These are phyloP conservation scores for Drosophila cognata DNA, from an alignment of 2,888 invertebrate genomes.

Conservation along the genomic window DNA sequence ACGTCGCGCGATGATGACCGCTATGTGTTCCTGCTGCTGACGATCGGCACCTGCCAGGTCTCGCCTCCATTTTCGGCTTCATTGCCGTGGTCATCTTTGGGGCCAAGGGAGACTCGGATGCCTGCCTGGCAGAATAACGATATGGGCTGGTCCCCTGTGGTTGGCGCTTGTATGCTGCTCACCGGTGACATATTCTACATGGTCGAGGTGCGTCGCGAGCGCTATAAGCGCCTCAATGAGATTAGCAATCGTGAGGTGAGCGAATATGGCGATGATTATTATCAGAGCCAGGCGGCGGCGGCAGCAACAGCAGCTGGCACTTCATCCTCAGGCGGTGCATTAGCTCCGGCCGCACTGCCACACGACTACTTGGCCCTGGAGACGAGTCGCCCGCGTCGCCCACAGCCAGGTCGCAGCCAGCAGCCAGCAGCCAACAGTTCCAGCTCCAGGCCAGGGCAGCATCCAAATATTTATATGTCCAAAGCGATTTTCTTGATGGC, in stretches of 20 bases:
- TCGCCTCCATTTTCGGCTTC: constrained; percentile 92
- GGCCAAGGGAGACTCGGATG: constrained; percentile 97
- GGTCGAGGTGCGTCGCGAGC: constrained; percentile 92
- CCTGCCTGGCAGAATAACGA: constrained; percentile 98
- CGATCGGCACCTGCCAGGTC: constrained; percentile 90
- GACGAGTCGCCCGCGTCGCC: constrained; percentile 80
- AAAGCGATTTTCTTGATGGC: not conserved
- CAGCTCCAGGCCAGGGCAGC: constrained; percentile 85
- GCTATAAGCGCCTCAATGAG: constrained; percentile 90
- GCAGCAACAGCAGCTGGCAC: constrained; percentile 18
- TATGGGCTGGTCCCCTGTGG: constrained; percentile 95
- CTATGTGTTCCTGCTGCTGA: constrained; percentile 90
- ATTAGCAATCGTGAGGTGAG: constrained; percentile 89
- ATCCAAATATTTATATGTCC: constrained; percentile 85
- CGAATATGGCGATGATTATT: constrained; percentile 87
- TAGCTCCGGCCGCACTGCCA: constrained; percentile 37
- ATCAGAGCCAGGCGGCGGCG: constrained; percentile 64
- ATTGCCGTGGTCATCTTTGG: constrained; percentile 95
- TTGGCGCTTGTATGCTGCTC: constrained; percentile 91
- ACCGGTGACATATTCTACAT: constrained; percentile 92
- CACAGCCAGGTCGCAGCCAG: constrained; percentile 68
- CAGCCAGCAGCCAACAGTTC: constrained; percentile 48
- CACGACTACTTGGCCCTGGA: constrained; percentile 70
- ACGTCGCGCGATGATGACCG: constrained; percentile 91
- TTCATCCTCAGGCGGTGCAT: constrained; percentile 17